Base-by-base conservation (phyloP, 2,113 vertebrate species). In the Pangasianodon hypophthalmus region DNA sequence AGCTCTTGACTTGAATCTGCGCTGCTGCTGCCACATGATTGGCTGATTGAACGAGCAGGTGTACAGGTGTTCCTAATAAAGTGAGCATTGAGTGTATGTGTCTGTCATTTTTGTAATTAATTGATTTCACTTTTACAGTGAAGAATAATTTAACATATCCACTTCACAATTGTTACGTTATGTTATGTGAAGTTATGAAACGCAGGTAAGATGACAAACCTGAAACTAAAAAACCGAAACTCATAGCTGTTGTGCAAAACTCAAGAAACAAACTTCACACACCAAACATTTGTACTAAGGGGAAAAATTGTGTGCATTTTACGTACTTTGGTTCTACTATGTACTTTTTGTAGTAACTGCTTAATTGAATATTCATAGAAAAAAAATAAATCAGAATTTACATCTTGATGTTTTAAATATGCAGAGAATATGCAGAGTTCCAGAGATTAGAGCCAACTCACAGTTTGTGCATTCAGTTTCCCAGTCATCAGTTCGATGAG, bases 401-500 rank as follows among this genome's bases (percentile, higher is more conserved):
- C 10, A 29, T 26, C 29, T 48, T 71, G 0, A 37, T 0, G 32
- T 37, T 71, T 71, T 1, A 71, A 37, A 71, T 19, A 16, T 41
- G 69, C 32, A 41, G 77, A 26, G 0, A 71, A 37, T 19, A 6
- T 41, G 69, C 32, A 71, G 46, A 24, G 3, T 79, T 29, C 1
- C 6, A n/a, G 29, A 54, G n/a, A 52, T 14, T 6, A 24, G 19
- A 1, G 11, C 8, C 6, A 79, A 95, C 97, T 96, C 92, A 99
- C 97, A 69, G 95, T 97, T 93, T 98, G 97, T 90, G 98, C 96
- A 90, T 99, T 98, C 95, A 98, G 94, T 93, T 97, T 97, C 84
- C 98, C 98, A 0, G 97, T 98, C 98, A 99, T 98, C 93, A 99
- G 60, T 50, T 96, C 95, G 84, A 97, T 91, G 37, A 99, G 94